Conservation (phyloP, 2,888 invertebrate genomes). For the Zele albiditarsus region DNA sequence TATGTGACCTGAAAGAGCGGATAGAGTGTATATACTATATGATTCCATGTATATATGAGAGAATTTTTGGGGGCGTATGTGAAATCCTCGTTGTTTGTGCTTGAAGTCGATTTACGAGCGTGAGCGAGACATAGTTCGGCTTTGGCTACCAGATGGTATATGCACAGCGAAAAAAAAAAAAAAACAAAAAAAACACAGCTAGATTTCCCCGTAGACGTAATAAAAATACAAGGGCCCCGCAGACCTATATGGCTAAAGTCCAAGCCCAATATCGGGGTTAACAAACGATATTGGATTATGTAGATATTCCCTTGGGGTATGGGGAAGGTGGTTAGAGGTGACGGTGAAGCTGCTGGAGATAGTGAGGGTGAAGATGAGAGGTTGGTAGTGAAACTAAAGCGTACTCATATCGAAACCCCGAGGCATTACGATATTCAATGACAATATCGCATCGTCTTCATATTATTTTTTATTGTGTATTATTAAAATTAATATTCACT, state of each 20-base stretch:
- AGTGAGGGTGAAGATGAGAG: constrained; percentile 5
- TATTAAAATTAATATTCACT: constrained; percentile 23
- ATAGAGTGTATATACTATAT: not conserved
- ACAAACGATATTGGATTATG: constrained; percentile 69
- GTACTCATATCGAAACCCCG: constrained; percentile 50
- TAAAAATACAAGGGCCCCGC: constrained; percentile 58
- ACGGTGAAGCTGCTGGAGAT: constrained; percentile 36
- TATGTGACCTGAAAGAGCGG: constrained; percentile 33
- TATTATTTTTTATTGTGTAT: not conserved
- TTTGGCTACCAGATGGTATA: constrained; percentile 47
- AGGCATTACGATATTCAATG: constrained; percentile 34
- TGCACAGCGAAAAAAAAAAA: constrained; percentile 33
- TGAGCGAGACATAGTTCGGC: constrained; percentile 41
- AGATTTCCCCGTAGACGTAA: constrained; percentile 69
- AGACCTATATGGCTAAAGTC: constrained; percentile 31
- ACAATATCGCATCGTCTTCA: constrained; percentile 37
- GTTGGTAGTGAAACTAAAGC: constrained; percentile 47
- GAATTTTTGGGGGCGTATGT: constrained; percentile 32
- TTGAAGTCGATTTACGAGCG: constrained; percentile 45
- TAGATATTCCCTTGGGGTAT: constrained; percentile 53
- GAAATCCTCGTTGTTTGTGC: constrained; percentile 39
- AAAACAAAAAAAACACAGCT: constrained; percentile 49
- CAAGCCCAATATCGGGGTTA: constrained; percentile 50
- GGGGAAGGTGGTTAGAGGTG: constrained; percentile 1
- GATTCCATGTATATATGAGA: constrained; percentile 17